These are phyloP conservation scores for Drosophila kanapiae DNA, from an alignment of 1,140 invertebrate genomes.

Conservation along the genomic window DNA sequence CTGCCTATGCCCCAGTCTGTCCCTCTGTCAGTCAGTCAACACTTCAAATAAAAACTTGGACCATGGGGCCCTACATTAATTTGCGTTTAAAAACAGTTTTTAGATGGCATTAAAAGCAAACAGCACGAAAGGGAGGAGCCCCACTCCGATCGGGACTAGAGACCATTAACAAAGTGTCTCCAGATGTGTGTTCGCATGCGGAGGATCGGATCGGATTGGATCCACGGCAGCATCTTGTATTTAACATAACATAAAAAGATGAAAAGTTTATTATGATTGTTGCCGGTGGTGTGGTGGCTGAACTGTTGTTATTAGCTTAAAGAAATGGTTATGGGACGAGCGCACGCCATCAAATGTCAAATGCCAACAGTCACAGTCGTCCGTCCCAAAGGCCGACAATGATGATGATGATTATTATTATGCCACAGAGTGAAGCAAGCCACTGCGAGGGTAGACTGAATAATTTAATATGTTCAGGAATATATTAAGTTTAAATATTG, in stretches of 20 bases:
- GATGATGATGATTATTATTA: conserved; percentile 30
- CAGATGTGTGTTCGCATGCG: conserved; percentile 63
- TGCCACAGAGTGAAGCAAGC: conserved; percentile 5
- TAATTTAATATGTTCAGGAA: not conserved
- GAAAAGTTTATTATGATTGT: conserved; percentile 83
- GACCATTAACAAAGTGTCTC: conserved; percentile 82
- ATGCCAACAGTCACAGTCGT: conserved; percentile 62
- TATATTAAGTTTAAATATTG: not conserved
- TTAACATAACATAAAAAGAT: conserved; percentile 83
- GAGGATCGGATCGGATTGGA: conserved; percentile 15
- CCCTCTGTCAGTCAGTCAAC: conserved; percentile 64
- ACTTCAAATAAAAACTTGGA: conserved; percentile 76
- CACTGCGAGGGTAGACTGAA: conserved; percentile 4
- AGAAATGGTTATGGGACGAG: conserved; percentile 78
- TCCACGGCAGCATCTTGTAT: conserved; percentile 69
- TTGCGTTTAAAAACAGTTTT: conserved; percentile 83
- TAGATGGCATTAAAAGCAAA: conserved; percentile 81
- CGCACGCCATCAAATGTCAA: conserved; percentile 76
- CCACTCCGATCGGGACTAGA: conserved; percentile 26
- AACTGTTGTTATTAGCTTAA: conserved; percentile 72
- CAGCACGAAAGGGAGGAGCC: conserved; percentile 32
- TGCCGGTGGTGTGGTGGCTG: conserved; percentile 25
- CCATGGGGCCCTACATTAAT: conserved; percentile 69
- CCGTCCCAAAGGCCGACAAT: conserved; percentile 27
- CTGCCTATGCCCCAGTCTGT: conserved; percentile 38